These are phyloP conservation scores for Halocaridina rubra DNA, from an alignment of 2,888 invertebrate species.

Conservation along the genomic window DNA sequence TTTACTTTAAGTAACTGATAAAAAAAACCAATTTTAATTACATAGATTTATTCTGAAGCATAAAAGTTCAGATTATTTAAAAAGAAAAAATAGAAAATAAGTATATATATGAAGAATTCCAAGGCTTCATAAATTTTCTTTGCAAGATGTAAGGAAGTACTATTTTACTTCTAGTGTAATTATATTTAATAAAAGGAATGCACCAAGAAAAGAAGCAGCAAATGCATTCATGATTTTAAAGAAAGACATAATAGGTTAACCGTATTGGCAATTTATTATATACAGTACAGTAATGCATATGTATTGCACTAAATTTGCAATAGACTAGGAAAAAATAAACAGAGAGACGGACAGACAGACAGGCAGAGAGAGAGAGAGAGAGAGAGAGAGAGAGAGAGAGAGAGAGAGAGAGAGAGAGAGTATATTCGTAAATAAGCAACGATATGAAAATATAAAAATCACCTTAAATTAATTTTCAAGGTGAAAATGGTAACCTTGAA, in stretches of 20 bases:
- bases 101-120: no score
- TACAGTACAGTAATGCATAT: not conserved
- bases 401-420: not conserved
- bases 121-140: no score
- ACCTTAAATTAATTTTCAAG: not conserved
- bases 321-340: not conserved
- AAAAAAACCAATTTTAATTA: no score
- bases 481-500: not conserved
- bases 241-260: not conserved
- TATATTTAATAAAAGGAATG: not conserved
- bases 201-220: not conserved
- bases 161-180: no score
- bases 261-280: no score
- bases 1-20: no score
- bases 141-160: no score
- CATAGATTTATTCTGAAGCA: no score
- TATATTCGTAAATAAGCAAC: not conserved
- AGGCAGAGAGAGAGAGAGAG: not conserved
- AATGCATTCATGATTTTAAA: not conserved
- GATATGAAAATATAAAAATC: not conserved
- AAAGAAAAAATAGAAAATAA: no score
- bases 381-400: not conserved
- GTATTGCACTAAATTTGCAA: not conserved
- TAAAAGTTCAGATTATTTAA: no score
- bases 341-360: no score